Percentiles rank a stretch among this genome's conserved stretches.
phyloP scores from a whole-genome alignment of 1,140 invertebrate species.

The Mylabris phalerata region DNA sequence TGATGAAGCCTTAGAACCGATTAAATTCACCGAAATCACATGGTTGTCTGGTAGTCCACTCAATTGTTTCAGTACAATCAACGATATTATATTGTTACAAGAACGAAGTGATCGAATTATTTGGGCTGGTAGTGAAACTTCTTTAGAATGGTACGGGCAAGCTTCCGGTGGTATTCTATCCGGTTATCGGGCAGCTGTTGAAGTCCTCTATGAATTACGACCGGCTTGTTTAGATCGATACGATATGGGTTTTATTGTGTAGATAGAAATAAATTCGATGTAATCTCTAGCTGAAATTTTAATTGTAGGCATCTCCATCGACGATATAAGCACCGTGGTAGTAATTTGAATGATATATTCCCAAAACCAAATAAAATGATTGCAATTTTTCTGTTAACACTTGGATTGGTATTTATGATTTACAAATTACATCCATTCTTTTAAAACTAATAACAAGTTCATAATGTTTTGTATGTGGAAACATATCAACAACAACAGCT shows the following conservation, averaged over 20 bases:
- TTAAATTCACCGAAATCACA: constrained; percentile 20
- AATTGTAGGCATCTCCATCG: neutral
- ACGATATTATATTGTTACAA: neutral
- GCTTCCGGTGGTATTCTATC: constrained; percentile 51
- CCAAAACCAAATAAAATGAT: too few species aligned
- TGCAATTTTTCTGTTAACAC: too few species aligned
- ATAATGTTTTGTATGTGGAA: constrained; percentile 85
- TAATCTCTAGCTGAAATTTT: neutral
- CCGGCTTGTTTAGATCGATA: constrained; percentile 16
- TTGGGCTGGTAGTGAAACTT: constrained; percentile 52
- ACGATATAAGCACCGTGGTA: too few species aligned
- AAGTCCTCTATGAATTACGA: constrained; percentile 40
- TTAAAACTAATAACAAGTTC: constrained; percentile 84
- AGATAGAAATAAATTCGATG: neutral
- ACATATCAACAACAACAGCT: constrained; percentile 88
- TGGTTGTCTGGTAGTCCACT: constrained; percentile 15
- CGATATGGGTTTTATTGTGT: constrained; percentile 13
- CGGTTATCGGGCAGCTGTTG: constrained; percentile 48
- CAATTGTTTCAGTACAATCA: constrained; percentile 2
- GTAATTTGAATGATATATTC: too few species aligned
- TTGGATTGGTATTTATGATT: too few species aligned
- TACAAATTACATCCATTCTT: constrained; percentile 38
- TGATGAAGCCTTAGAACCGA: constrained; percentile 20
- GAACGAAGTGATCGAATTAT: constrained; percentile 31
- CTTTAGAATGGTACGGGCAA: constrained; percentile 49